A percentile compares a stretch with the other conserved stretches of the same genome.
phyloP scores from a whole-genome alignment of 1,140 invertebrate genomes.

The Subanguina moxae region DNA sequence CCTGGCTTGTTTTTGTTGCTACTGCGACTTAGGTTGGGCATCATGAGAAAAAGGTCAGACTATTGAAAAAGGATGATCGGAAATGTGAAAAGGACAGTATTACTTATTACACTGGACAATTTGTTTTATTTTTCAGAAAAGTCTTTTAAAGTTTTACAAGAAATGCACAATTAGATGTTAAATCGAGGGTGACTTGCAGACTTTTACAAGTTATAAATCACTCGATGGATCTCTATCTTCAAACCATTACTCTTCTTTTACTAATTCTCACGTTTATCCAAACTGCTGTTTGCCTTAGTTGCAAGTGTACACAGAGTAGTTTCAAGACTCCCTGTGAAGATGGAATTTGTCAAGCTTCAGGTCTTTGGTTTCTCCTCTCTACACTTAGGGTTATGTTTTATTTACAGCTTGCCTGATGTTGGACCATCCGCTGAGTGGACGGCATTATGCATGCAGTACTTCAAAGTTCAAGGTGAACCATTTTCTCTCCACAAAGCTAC shows the following conservation, averaged over 20 bases:
- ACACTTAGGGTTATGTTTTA: neutral
- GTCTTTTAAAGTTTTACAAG: too few relatives aligned
- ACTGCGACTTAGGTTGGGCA: too few relatives aligned
- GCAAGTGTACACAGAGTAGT: constrained; percentile 36
- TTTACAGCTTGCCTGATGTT: constrained; percentile 33
- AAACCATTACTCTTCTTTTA: constrained; percentile 14
- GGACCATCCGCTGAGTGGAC: constrained; percentile 31
- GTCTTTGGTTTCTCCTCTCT: neutral
- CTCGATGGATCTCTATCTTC: too few relatives aligned
- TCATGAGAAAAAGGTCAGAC: too few relatives aligned
- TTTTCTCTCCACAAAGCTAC: neutral
- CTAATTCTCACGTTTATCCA: neutral
- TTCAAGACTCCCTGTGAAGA: constrained; percentile 26
- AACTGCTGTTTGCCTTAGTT: constrained; percentile 24
- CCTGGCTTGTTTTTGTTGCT: too few relatives aligned
- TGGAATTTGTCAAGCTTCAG: constrained; percentile 23
- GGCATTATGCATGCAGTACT: constrained; percentile 27
- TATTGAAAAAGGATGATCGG: too few relatives aligned
- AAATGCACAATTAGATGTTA: too few relatives aligned
- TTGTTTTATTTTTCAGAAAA: too few relatives aligned
- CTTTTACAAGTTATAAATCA: too few relatives aligned
- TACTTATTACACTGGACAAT: too few relatives aligned
- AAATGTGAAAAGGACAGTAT: too few relatives aligned
- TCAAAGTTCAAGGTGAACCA: constrained; percentile 20
- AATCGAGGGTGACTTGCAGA: too few relatives aligned